Evolutionary conservation across 30 jellyfish, hydroid and myxozoan species (phyloP).

Genomic region (Hydractinia echinata): DNA sequence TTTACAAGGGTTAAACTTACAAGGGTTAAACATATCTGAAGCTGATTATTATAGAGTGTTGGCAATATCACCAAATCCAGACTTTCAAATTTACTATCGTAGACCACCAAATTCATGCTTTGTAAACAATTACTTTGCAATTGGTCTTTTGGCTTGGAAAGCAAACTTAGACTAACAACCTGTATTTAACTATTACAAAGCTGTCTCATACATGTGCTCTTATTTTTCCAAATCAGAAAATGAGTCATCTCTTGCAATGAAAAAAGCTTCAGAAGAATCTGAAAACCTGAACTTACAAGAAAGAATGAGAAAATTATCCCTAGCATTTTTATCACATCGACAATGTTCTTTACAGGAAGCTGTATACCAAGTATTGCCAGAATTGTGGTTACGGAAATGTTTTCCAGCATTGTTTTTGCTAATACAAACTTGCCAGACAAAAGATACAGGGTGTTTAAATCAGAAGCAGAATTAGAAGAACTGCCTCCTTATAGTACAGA

Average conservation of each 20-base stretch:
- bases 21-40: not conserved
- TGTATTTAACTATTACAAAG: conserved; percentile 9
- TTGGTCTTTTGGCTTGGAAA: conserved; percentile 22
- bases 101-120: conserved; percentile 3
- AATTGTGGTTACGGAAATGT: not conserved
- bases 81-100: not conserved
- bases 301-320: not conserved
- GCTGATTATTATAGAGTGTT: too few relatives aligned
- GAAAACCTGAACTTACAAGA: not conserved
- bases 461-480: conserved; percentile 26
- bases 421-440: conserved; percentile 22
- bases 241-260: conserved; percentile 23
- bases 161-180: conserved; percentile 12
- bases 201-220: not conserved
- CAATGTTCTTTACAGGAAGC: conserved; percentile 12
- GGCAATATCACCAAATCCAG: not conserved
- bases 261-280: too few relatives aligned
- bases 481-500: conserved; percentile 32
- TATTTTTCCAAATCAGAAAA: conserved; percentile 20
- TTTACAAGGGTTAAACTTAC: not conserved
- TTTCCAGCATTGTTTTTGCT: conserved; percentile 1
- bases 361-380: not conserved
- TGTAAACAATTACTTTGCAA: not conserved
- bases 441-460: not conserved
- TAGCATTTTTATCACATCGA: not conserved